Evolutionary conservation across 1,140 invertebrate genomes (phyloP).

Genomic region (Doryteuthis pealeii): DNA sequence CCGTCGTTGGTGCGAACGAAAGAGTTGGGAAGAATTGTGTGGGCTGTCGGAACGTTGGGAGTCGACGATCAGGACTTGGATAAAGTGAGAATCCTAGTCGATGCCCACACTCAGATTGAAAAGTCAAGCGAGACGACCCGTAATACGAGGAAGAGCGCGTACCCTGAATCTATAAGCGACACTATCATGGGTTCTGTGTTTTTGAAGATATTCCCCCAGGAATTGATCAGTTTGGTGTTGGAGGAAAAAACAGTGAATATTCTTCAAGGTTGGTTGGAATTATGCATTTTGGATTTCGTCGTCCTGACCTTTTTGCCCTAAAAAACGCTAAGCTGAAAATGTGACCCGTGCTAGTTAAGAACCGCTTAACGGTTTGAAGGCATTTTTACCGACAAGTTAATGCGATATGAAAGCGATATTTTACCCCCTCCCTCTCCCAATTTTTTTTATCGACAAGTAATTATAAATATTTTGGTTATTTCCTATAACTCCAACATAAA

Average conservation of each 20-base stretch:
- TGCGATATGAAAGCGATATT: no score
- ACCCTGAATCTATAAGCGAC: constrained; percentile 11
- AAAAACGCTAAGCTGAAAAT: no score
- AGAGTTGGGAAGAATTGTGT: constrained; percentile 8
- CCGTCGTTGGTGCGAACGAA: neutral
- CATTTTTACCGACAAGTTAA: no score
- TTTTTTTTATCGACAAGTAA: no score
- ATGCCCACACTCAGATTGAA: neutral
- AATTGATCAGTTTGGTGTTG: neutral
- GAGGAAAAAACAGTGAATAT: neutral
- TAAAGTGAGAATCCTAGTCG: neutral
- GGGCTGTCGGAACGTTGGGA: constrained; percentile 7
- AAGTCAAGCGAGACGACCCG: neutral
- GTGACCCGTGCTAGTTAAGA: no score
- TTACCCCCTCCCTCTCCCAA: no score
- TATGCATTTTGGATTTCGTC: no score
- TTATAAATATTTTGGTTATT: no score
- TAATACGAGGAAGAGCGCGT: neutral
- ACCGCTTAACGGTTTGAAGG: no score
- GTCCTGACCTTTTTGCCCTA: no score
- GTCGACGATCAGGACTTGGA: neutral
- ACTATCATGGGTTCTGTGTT: neutral
- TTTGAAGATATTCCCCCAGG: neutral
- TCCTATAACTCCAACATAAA: no score
- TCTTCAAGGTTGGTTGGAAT: constrained; percentile 5